Conservation (phyloP, 2,797 vertebrate genomes). For the Iguana delicatissima region DNA sequence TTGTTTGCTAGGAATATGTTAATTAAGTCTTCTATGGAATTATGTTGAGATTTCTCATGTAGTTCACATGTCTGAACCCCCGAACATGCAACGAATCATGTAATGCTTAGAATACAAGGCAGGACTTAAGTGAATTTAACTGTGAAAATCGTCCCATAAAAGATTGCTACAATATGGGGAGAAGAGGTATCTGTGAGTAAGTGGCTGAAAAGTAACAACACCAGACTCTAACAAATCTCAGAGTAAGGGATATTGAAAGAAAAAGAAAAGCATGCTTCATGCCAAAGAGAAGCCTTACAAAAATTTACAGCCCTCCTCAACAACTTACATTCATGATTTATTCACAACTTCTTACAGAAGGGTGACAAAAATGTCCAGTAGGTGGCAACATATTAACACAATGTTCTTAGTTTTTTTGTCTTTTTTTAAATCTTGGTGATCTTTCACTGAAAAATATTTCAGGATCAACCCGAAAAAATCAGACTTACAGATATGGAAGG, state of each 20-base stretch:
- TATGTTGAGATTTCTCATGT: neutral
- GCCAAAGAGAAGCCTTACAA: neutral
- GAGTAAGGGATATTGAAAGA: neutral
- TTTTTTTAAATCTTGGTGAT: neutral
- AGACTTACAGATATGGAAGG: neutral
- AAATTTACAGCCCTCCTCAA: neutral
- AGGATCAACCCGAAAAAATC: neutral
- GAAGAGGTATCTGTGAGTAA: slow-evolving; percentile 7
- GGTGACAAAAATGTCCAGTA: slow-evolving; percentile 70
- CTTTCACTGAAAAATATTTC: slow-evolving; percentile 28
- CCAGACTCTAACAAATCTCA: neutral
- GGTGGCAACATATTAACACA: slow-evolving; percentile 79
- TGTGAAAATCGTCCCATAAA: slow-evolving; percentile 10
- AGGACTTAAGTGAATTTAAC: slow-evolving; percentile 26
- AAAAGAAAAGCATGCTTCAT: neutral
- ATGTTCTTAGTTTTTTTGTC: slow-evolving; percentile 29
- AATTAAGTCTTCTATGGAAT: neutral
- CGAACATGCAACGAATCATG: neutral
- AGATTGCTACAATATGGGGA: neutral
- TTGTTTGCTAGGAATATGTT: neutral
- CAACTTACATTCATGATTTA: neutral
- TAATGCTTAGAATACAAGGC: neutral
- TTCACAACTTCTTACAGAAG: slow-evolving; percentile 15
- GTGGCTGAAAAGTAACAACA: neutral
- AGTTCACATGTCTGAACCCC: neutral